Evolutionary conservation across 2,888 invertebrate species (phyloP).

Genomic region (Amaurobius ferox): DNA sequence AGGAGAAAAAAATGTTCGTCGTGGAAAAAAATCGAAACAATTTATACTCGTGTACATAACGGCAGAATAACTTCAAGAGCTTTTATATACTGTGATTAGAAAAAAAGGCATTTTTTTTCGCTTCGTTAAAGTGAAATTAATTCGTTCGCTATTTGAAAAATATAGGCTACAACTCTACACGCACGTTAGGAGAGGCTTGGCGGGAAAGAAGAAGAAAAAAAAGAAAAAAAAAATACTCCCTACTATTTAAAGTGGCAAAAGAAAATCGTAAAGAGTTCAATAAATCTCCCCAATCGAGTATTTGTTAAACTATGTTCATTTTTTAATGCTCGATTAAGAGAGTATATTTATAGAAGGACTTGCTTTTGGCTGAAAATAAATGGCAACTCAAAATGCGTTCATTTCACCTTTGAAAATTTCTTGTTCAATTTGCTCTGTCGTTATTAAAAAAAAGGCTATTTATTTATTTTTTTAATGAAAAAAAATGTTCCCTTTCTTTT

Average conservation of each 20-base stretch:
- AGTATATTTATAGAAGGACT: conserved; percentile 42
- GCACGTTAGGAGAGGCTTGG: conserved; percentile 39
- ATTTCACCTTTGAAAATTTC: not conserved
- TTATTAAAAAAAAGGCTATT: not conserved
- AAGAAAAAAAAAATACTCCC: conserved; percentile 35
- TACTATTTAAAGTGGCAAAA: conserved; percentile 63
- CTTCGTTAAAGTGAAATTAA: conserved; percentile 72
- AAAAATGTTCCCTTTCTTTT: not conserved
- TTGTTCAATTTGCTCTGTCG: not conserved
- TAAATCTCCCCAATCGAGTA: conserved; percentile 67
- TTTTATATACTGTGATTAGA: conserved; percentile 69
- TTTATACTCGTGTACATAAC: conserved; percentile 71
- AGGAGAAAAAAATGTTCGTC: conserved; percentile 26
- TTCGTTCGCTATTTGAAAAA: conserved; percentile 69
- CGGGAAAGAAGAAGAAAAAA: conserved; percentile 30
- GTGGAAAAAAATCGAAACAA: conserved; percentile 63
- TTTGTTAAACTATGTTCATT: conserved; percentile 68
- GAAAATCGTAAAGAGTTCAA: conserved; percentile 63
- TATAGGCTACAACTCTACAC: conserved; percentile 68
- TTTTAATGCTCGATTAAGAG: conserved; percentile 66
- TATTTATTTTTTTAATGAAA: not conserved
- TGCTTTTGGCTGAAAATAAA: conserved; percentile 12
- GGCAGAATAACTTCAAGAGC: conserved; percentile 69
- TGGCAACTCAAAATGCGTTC: conserved; percentile 2
- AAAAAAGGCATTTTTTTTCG: conserved; percentile 33